Evolutionary conservation across 2,113 vertebrate genomes (phyloP), one percentile per base, ranked within the genome.

Genomic region (Pteruthius melanotis): DNA sequence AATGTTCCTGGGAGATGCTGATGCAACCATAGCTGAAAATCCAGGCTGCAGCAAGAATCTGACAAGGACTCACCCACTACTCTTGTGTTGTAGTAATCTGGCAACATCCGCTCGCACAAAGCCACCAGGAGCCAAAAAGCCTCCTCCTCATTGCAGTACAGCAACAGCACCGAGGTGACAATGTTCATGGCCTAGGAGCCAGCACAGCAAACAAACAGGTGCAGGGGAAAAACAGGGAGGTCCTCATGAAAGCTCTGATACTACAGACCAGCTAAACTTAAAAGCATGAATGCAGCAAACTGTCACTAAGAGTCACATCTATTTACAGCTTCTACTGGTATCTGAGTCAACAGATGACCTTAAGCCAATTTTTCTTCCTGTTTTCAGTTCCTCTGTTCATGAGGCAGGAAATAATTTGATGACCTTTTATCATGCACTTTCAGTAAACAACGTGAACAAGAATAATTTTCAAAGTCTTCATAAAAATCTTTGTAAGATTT

Each of bases 111-210:
- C 93, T 99, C 99, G 53, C 99, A 99, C 26, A 99, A 98, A 22
- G 99, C 98, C 96, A 99, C 99, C 68, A 99, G 97, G 88, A 99
- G 98, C 99, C 99, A 99, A 97, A 99, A 99, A 59, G 99, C 99
- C 83, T 99, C 98, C 27, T 99, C 99, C 95, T 99, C 99, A 0
- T 98, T 99, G 93, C 99, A 99, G 72, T 99, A 99, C 6, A 99
- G 98, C 96, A 99, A 90, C 66, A 99, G 96, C 33, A 99, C 99
- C 0, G 99, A 99, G 0, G 99, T 99, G 50, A 99, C 99, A 1
- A 99, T 99, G 97, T 99, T 99, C 99, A 99, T 99, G 7, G 99
- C 99, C 99, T 99, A 72, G 1, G 1, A 87, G 89, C 7, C 72
- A 15, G 28, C 44, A 72, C 16, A 21, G 63, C 16, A 89, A 64